These are phyloP conservation scores for Orgyia antiqua DNA, from an alignment of 2,888 invertebrate species.

Conservation along the genomic window DNA sequence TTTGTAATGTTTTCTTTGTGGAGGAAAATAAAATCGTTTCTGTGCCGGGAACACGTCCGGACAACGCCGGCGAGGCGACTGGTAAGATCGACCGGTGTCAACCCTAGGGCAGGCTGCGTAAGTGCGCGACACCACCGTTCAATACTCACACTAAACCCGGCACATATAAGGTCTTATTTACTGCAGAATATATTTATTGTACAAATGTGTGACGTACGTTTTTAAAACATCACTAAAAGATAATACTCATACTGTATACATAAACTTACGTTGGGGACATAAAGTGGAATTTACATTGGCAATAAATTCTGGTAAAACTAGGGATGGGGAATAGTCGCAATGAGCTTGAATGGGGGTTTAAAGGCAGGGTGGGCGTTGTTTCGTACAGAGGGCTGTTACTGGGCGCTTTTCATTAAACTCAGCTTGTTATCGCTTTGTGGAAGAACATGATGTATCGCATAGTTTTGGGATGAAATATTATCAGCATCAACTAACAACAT, in stretches of 20 bases:
- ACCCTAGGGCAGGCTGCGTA: slow-evolving; percentile 75
- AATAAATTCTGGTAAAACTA: slow-evolving; percentile 31
- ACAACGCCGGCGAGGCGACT: slow-evolving; percentile 72
- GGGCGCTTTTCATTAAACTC: slow-evolving; percentile 54
- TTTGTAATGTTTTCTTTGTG: slow-evolving; percentile 37
- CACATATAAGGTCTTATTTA: slow-evolving; percentile 38
- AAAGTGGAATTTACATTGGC: slow-evolving; percentile 31
- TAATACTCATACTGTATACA: slow-evolving; percentile 20
- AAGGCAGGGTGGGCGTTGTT: slow-evolving; percentile 58
- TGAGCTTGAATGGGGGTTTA: slow-evolving; percentile 51
- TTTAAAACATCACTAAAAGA: slow-evolving; percentile 36
- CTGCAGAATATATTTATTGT: slow-evolving; percentile 19
- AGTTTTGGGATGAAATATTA: no score
- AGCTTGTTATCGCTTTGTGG: slow-evolving; percentile 38
- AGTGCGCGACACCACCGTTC: slow-evolving; percentile 39
- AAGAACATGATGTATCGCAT: slow-evolving; percentile 15
- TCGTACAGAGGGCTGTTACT: slow-evolving; percentile 46
- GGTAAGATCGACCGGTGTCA: slow-evolving; percentile 72
- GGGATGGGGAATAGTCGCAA: slow-evolving; percentile 58
- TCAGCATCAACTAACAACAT: no score
- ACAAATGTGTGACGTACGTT: slow-evolving; percentile 38
- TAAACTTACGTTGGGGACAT: slow-evolving; percentile 23
- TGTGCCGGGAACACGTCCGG: slow-evolving; percentile 58
- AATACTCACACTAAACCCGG: slow-evolving; percentile 29
- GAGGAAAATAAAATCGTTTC: slow-evolving; percentile 33